Evolutionary conservation across 2,113 vertebrate genomes (phyloP).

Genomic region (Lipophrys pholis): DNA sequence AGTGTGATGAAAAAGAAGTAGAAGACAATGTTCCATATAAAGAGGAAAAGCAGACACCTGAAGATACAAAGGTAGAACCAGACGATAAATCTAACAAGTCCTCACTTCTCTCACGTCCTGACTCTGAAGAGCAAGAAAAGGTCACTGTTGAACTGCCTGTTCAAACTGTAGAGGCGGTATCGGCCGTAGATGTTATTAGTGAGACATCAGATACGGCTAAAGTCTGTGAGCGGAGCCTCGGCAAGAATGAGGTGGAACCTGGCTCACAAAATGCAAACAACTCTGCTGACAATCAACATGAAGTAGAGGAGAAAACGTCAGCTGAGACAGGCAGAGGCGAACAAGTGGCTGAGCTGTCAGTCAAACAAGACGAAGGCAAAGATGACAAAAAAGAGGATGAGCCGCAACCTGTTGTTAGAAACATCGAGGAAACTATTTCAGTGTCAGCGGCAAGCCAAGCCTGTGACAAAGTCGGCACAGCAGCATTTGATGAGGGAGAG

Average conservation of each 20-base stretch:
- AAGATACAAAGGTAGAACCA: conserved; percentile 16
- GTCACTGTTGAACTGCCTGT: conserved; percentile 22
- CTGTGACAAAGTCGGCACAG: conserved; percentile 33
- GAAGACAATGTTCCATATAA: conserved; percentile 1
- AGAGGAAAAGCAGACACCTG: conserved; percentile 21
- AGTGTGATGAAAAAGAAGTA: conserved; percentile 22
- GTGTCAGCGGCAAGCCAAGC: conserved; percentile 32
- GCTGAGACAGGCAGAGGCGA: conserved; percentile 19
- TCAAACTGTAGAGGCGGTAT: conserved; percentile 26
- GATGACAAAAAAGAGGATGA: conserved; percentile 43
- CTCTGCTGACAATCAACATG: conserved; percentile 43
- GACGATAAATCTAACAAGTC: conserved; percentile 26
- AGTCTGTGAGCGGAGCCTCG: conserved; percentile 16
- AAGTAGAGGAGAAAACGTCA: conserved; percentile 11
- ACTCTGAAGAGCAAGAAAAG: conserved; percentile 39
- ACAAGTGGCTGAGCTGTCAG: conserved; percentile 38
- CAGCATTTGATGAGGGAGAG: conserved; percentile 33
- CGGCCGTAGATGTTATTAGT: conserved; percentile 28
- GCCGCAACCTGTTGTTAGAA: conserved; percentile 49
- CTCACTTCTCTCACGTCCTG: conserved; percentile 3
- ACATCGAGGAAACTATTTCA: conserved; percentile 52
- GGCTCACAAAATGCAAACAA: conserved; percentile 23
- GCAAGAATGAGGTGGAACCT: conserved; percentile 18
- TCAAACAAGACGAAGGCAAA: conserved; percentile 50
- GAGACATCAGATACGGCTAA: conserved; percentile 35